Percentiles rank a stretch among this genome's conserved stretches.
These are phyloP conservation scores for Timema cristinae DNA, from an alignment of 2,888 invertebrate species.

Conservation along the genomic window DNA sequence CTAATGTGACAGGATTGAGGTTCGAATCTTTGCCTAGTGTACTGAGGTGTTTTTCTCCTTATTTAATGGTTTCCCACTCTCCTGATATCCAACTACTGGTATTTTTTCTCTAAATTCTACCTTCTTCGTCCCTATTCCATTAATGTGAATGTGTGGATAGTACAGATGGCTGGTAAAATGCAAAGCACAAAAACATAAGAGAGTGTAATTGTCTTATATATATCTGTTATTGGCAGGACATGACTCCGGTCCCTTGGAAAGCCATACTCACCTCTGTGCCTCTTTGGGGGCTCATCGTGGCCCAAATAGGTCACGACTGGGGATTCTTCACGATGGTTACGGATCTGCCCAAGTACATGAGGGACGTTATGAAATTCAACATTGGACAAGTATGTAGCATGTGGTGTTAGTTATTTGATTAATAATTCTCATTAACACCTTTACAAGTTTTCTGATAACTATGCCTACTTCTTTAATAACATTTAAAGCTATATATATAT, in stretches of 20 bases:
- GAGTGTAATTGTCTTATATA: too few species aligned
- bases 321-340: conserved; percentile 68
- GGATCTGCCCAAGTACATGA: conserved; percentile 67
- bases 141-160: too few species aligned
- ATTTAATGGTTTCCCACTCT: too few species aligned
- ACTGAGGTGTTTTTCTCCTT: too few species aligned
- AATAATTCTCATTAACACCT: conserved; percentile 2
- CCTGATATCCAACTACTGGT: too few species aligned
- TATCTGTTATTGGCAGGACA: too few species aligned
- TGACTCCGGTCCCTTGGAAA: conserved; percentile 67
- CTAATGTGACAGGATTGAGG: too few species aligned
- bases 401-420: conserved; percentile 1
- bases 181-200: too few species aligned
- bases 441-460: neutral
- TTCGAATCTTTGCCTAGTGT: too few species aligned
- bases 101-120: too few species aligned
- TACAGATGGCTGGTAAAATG: too few species aligned
- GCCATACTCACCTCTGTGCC: conserved; percentile 55
- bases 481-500: neutral
- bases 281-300: conserved; percentile 40
- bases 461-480: neutral
- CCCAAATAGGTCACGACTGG: conserved; percentile 63
- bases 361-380: conserved; percentile 61
- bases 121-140: too few species aligned
- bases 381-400: conserved; percentile 34